Evolutionary conservation across 2,888 invertebrate genomes (phyloP), one percentile per base, ranked within the genome.

Genomic region (Dermolepida albohirtum): DNA sequence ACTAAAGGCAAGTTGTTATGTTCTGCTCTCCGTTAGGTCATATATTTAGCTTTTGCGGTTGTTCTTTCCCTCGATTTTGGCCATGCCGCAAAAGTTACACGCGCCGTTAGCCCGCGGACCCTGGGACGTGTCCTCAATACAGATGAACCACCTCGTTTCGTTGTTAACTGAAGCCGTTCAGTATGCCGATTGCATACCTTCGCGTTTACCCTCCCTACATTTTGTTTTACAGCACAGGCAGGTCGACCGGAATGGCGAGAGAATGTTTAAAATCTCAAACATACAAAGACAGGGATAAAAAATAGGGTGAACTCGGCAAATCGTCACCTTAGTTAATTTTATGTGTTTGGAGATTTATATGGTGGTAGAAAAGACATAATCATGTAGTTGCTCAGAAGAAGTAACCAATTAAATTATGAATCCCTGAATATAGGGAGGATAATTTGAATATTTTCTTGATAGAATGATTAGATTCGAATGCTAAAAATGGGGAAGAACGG

Each of bases 101-200:
- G 82, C 81, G 78, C 80, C 78, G 81, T 81, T 82, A 80, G 80
- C 77, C 80, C 78, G 79, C 79, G 78, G 80, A 78, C 79, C 75
- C 75, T 66, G 73, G 69, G 39, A 70, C 71, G 72, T 72, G 74
- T 57, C 69, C 67, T 63, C 72, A 73, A 74, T 74, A 72, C 67
- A 68, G 71, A 73, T 43, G 50, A 57, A 54, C 54, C 55, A 39
- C 54, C 66, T 66, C 49, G 66, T 49, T 57, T 44, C 55, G 57
- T 57, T 64, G 68, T 64, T 68, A 68, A 68, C 68, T 64, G 64
- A 52, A 47, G 44, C 51, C 66, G 43, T 55, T 74, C 70, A 57
- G 72, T 71, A 74, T 74, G 72, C 72, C 70, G 59, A 17, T 65
- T 51, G 52, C 72, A 72, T 71, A 65, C 69, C 66, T 52, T 52